phyloP scores from a whole-genome alignment of 2,113 vertebrate genomes.

The Equus przewalskii region DNA sequence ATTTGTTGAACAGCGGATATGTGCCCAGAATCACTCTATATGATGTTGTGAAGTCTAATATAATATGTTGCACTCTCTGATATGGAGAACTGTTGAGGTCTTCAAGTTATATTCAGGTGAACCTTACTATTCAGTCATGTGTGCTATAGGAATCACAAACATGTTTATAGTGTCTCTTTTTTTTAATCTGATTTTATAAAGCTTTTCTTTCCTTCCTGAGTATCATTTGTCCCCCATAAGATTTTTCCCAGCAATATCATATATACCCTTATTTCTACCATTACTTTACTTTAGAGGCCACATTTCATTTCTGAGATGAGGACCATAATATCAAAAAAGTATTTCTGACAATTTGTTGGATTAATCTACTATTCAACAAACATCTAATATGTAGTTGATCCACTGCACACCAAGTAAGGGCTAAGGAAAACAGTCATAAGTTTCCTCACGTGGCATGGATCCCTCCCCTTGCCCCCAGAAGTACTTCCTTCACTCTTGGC shows the following conservation, averaged over 20 bases:
- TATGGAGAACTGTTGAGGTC: not conserved
- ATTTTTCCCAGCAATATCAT: too few relatives aligned
- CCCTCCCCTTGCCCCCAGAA: not conserved
- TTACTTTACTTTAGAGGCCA: not conserved
- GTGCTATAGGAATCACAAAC: not conserved
- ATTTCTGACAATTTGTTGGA: not conserved
- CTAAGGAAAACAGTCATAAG: not conserved
- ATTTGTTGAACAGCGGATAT: not conserved
- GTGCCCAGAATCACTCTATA: not conserved
- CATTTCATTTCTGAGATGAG: not conserved
- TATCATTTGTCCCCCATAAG: not conserved
- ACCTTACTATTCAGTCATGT: not conserved
- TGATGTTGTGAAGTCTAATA: not conserved
- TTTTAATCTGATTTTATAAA: not conserved
- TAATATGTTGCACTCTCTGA: not conserved
- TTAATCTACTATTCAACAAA: not conserved
- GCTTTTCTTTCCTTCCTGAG: not conserved
- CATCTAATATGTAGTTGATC: not conserved
- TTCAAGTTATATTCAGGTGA: not conserved
- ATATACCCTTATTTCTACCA: not conserved
- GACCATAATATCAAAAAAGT: not conserved
- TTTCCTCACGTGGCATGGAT: not conserved
- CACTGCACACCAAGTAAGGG: not conserved
- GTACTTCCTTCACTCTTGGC: not conserved
- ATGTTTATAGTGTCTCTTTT: not conserved